Base-by-base conservation (phyloP, 2,888 invertebrate genomes). In the Drosophila neutralis region DNA sequence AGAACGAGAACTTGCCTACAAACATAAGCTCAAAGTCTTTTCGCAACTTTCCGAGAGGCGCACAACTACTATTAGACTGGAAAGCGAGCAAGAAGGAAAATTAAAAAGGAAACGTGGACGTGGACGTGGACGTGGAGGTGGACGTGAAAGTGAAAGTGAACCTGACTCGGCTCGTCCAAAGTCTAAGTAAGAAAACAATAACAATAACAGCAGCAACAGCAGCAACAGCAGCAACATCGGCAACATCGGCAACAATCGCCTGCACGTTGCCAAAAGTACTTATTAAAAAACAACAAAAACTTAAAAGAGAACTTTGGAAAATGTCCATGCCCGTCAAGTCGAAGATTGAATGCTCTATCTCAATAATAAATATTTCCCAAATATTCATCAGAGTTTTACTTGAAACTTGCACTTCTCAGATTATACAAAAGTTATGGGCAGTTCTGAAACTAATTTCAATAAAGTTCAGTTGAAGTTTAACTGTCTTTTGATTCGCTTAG, bases 271-370 rank as follows among this genome's bases (percentile, higher is more conserved):
- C 53, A 54, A 54, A 69, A 65, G 76, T 69, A 76, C 76, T 73
- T 76, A 76, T 73, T 76, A 65, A 76, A 72, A 76, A 76, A 59
- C 76, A 76, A 76, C 76, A 76, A 61, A 54, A 76, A 64, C 76
- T 67, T 72, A 36, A 61, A 62, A 76, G 33, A 52, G 33, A 69
- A 65, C 69, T 72, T 57, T 53, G 31, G 7, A 33, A 36, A 51
- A 5, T 45, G 36, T 0, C 2, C 45, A 42, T 18, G 15, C 4
- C 4, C 38, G 15, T 2, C 15, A 10, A 56, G 49, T 7, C 2
- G 59, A 66, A 8, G 0, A 1, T 4, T 5, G 7, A 56, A 59
- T 75, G 31, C 74, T 13, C 74, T 75, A 21, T 21, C 10, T 21
- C 10, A 8, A 21, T 35, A 15, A 13, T 4, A 31, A 7, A 31